A percentile compares a stretch with the other conserved stretches of the same genome.
Evolutionary conservation across 2,888 invertebrate genomes (phyloP).

Genomic region (Dioctria rufipes): DNA sequence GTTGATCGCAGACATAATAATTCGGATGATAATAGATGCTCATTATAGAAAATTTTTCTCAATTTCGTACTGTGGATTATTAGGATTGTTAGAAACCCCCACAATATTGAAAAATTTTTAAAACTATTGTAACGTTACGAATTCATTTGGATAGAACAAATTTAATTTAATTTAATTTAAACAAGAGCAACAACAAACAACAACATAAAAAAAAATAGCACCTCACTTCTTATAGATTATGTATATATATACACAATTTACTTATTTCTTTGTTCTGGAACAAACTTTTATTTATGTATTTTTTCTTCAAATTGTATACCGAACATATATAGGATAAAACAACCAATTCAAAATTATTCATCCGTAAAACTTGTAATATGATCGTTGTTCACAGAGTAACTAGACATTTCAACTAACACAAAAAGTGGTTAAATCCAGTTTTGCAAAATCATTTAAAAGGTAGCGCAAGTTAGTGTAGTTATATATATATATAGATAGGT

Average conservation of each 20-base stretch:
- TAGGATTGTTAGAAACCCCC: not conserved
- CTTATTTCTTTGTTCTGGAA: not conserved
- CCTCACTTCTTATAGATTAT: not conserved
- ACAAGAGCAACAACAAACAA: not conserved
- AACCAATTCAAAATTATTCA: not conserved
- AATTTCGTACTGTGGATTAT: not conserved
- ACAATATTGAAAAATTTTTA: not conserved
- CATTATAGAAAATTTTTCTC: constrained; percentile 13
- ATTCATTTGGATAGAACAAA: not conserved
- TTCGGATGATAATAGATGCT: constrained; percentile 47
- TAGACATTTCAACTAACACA: no score
- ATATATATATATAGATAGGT: not conserved
- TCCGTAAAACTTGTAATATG: not conserved
- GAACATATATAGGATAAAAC: not conserved
- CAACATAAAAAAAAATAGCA: not conserved
- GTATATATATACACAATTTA: no score
- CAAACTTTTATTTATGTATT: not conserved
- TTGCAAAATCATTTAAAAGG: constrained; percentile 13
- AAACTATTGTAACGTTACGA: not conserved
- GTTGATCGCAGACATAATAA: constrained; percentile 49
- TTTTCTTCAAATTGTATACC: not conserved
- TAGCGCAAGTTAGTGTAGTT: not conserved
- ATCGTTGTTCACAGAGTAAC: no score
- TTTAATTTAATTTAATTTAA: not conserved
- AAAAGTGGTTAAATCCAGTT: not conserved